Evolutionary conservation across 2,888 invertebrate genomes (phyloP).

Genomic region (Microplitis manilae): DNA sequence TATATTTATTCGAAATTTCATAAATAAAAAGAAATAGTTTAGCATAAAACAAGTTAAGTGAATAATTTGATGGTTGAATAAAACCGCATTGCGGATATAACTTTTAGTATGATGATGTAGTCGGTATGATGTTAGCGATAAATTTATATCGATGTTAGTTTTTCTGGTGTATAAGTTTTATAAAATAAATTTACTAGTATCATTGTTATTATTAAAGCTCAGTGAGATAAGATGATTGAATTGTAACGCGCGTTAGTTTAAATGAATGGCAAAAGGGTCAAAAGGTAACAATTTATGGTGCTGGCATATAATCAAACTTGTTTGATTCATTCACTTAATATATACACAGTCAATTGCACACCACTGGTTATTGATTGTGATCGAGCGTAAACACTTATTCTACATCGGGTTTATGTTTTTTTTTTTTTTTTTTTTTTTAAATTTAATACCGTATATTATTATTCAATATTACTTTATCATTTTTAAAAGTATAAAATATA

Average conservation of each 20-base stretch:
- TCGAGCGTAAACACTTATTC: not conserved
- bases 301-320: not conserved
- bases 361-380: not conserved
- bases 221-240: not conserved
- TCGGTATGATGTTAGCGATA: not conserved
- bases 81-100: conserved; percentile 30
- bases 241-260: not conserved
- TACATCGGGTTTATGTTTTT: not conserved
- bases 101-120: conserved; percentile 9
- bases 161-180: not conserved
- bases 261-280: not conserved
- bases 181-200: not conserved
- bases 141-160: not conserved
- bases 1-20: too few species aligned
- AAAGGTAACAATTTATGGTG: not conserved
- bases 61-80: conserved; percentile 23
- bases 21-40: conserved; percentile 4
- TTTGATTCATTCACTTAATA: not conserved
- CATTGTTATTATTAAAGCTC: not conserved
- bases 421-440: not conserved
- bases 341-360: not conserved
- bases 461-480: not conserved
- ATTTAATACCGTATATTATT: not conserved
- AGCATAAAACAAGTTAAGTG: conserved; percentile 1
- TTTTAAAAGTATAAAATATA: not conserved